Conservation (phyloP, 2,113 vertebrate species). For the Callionymus lyra region DNA sequence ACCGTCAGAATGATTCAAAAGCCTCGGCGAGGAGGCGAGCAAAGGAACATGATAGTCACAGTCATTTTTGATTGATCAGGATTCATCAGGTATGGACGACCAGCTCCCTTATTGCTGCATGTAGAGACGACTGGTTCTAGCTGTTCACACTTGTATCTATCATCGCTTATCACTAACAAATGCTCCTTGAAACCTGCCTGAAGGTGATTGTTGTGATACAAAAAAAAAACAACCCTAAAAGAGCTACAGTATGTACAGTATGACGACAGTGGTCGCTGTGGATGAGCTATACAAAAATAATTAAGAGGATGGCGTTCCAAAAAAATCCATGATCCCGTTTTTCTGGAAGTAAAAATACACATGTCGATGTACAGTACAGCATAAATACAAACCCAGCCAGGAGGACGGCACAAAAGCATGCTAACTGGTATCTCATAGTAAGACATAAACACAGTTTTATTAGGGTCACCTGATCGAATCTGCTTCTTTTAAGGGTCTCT, state of each 20-base stretch:
- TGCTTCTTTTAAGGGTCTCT: slow-evolving; percentile 35
- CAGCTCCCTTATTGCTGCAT: neutral
- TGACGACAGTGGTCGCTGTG: slow-evolving; percentile 18
- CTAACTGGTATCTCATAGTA: slow-evolving; percentile 39
- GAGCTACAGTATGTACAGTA: slow-evolving; percentile 53
- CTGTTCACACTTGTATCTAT: neutral
- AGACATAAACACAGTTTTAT: slow-evolving; percentile 42
- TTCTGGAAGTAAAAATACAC: slow-evolving; percentile 29
- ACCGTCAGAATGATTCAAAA: slow-evolving; percentile 26
- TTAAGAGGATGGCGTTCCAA: slow-evolving; percentile 15
- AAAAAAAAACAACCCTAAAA: slow-evolving; percentile 18
- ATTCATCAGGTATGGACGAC: neutral
- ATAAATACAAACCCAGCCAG: slow-evolving; percentile 49
- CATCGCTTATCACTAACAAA: slow-evolving; percentile 24
- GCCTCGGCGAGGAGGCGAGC: slow-evolving; percentile 40
- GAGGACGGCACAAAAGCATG: slow-evolving; percentile 52
- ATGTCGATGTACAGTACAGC: slow-evolving; percentile 41
- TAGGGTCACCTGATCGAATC: slow-evolving; percentile 38
- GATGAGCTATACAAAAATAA: slow-evolving; percentile 10
- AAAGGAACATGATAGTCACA: slow-evolving; percentile 64
- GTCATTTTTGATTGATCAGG: slow-evolving; percentile 38
- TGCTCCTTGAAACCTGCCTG: slow-evolving; percentile 14
- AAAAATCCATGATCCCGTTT: slow-evolving; percentile 11
- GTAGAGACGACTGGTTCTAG: neutral
- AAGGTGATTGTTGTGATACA: slow-evolving; percentile 28